Conservation (phyloP, 1,140 invertebrate genomes). For the Heliconius melpomene region DNA sequence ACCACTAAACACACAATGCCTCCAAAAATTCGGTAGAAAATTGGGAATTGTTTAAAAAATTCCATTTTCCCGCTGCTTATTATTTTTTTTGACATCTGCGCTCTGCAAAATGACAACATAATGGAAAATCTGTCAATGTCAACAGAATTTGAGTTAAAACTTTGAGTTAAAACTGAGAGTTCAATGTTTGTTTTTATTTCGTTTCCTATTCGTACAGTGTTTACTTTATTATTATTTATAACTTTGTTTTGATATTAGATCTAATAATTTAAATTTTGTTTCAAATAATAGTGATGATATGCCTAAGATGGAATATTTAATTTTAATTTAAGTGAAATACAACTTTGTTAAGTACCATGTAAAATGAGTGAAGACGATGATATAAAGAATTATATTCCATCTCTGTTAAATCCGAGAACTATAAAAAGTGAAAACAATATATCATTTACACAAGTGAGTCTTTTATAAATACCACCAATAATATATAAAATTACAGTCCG, state of each 20-base stretch:
- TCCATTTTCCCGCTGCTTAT: no score
- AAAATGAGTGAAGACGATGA: constrained; percentile 51
- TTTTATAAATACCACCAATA: constrained; percentile 16
- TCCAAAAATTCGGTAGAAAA: no score
- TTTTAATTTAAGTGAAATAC: background rate
- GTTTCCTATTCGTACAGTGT: no score
- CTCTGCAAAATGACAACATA: no score
- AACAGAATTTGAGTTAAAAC: background rate
- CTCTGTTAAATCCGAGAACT: constrained; percentile 56
- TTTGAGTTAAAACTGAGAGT: no score
- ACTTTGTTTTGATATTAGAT: no score
- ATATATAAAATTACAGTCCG: constrained; percentile 15
- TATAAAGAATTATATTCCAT: constrained; percentile 59
- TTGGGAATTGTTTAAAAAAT: no score
- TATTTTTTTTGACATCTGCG: no score
- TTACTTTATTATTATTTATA: no score
- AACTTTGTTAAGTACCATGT: background rate
- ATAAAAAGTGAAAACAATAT: constrained; percentile 50
- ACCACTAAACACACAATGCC: no score
- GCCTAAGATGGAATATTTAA: background rate
- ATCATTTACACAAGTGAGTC: constrained; percentile 54
- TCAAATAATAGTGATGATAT: no score
- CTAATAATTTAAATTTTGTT: no score
- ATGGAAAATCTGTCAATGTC: background rate
- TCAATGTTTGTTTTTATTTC: background rate